Percentiles rank a stretch among this genome's conserved stretches.
phyloP scores from a whole-genome alignment of 2,888 invertebrate species.

The Lepetodrilus schrolli region DNA sequence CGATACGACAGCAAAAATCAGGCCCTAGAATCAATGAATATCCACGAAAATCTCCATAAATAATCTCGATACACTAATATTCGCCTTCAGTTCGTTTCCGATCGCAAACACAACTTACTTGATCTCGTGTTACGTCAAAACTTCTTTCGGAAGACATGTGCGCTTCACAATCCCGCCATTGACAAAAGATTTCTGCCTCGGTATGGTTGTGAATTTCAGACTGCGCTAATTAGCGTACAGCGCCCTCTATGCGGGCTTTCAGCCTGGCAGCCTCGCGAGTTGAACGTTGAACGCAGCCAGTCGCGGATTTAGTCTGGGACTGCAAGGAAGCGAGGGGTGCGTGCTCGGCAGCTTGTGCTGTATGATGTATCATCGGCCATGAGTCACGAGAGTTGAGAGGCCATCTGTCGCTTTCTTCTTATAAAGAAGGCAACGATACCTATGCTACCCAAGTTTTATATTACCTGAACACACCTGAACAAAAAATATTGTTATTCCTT shows the following conservation, averaged over 20 bases:
- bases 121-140: slow-evolving; percentile 45
- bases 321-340: not conserved
- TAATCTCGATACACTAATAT: not conserved
- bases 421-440: not conserved
- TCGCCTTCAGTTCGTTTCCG: not conserved
- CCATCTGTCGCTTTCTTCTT: slow-evolving; percentile 34
- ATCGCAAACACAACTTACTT: slow-evolving; percentile 47
- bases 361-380: slow-evolving; percentile 29
- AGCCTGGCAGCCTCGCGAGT: slow-evolving; percentile 29
- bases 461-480: too few species aligned
- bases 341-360: not conserved
- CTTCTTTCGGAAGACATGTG: slow-evolving; percentile 66
- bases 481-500: too few species aligned
- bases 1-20: slow-evolving; percentile 8
- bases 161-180: slow-evolving; percentile 66
- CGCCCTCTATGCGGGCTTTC: slow-evolving; percentile 53
- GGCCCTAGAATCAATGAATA: not conserved
- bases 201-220: slow-evolving; percentile 63
- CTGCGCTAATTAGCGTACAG: slow-evolving; percentile 62
- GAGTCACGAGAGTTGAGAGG: slow-evolving; percentile 29
- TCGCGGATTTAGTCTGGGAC: not conserved
- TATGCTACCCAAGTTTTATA: too few species aligned
- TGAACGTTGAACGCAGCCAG: not conserved
- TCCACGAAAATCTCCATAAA: not conserved
- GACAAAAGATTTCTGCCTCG: slow-evolving; percentile 66